Conservation (phyloP, 2,113 vertebrate species). For the Myotis yumanensis region DNA sequence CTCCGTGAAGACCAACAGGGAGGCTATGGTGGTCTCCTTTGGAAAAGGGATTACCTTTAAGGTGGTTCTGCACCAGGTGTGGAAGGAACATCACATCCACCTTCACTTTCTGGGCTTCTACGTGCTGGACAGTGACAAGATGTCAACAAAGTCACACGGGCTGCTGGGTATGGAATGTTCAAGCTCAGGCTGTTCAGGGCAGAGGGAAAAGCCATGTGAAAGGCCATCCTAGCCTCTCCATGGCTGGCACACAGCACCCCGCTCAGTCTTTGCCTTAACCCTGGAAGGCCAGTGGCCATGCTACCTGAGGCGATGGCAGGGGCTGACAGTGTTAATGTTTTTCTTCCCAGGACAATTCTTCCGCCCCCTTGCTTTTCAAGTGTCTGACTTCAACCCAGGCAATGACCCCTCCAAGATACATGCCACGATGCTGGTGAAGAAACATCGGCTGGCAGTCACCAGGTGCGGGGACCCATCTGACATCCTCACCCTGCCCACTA, state of each 20-base stretch:
- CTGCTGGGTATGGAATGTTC: conserved; percentile 89
- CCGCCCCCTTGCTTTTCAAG: conserved; percentile 89
- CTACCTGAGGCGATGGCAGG: not conserved
- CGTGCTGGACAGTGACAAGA: conserved; percentile 88
- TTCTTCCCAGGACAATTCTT: conserved; percentile 93
- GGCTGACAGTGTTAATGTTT: conserved; percentile 24
- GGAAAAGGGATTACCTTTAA: conserved; percentile 90
- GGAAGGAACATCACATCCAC: conserved; percentile 91
- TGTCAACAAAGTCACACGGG: conserved; percentile 91
- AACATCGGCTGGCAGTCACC: conserved; percentile 90
- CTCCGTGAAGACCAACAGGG: conserved; percentile 87
- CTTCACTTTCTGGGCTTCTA: conserved; percentile 94
- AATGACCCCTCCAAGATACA: conserved; percentile 91
- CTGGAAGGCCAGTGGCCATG: not conserved
- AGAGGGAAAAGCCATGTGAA: not conserved
- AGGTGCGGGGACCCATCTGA: conserved; percentile 84
- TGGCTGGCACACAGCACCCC: not conserved
- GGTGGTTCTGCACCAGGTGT: conserved; percentile 92
- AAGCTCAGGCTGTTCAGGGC: not conserved
- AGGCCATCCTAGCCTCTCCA: not conserved
- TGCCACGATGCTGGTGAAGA: conserved; percentile 94
- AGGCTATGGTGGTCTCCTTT: conserved; percentile 88
- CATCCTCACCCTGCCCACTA: not conserved
- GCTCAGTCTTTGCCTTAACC: not conserved
- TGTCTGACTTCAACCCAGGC: conserved; percentile 88